Evolutionary conservation across 2,797 vertebrate genomes (phyloP).

Genomic region (Diplodus sargus): DNA sequence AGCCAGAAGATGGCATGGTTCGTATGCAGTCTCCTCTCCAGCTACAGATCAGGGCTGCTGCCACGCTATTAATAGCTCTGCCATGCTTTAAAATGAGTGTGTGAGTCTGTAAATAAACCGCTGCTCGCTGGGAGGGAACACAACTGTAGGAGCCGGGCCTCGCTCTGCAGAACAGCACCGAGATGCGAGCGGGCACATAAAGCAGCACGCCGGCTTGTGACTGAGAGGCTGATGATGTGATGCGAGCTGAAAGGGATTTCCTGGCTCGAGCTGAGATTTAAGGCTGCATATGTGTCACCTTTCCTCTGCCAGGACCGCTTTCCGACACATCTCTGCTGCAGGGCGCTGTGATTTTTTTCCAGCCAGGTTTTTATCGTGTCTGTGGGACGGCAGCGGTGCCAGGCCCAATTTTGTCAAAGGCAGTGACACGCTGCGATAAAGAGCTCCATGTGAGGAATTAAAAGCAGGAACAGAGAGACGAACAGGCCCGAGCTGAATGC

Average conservation of each 20-base stretch:
- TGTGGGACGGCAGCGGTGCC: constrained; percentile 3
- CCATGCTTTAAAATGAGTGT: constrained; percentile 66
- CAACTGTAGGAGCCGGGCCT: constrained; percentile 7
- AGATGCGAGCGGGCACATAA: constrained; percentile 33
- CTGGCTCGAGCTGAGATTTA: constrained; percentile 38
- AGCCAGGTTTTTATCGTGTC: constrained; percentile 16
- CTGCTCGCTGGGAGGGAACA: constrained; percentile 40
- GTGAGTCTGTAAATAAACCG: constrained; percentile 77
- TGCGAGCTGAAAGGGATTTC: constrained; percentile 38
- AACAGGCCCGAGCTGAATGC: constrained; percentile 7
- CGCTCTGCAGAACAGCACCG: constrained; percentile 6
- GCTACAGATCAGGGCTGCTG: constrained; percentile 63
- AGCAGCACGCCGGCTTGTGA: constrained; percentile 39
- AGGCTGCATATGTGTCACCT: constrained; percentile 33
- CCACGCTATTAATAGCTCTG: constrained; percentile 79
- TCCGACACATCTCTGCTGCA: constrained; percentile 35
- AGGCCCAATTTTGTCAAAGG: constrained; percentile 23
- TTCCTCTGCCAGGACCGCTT: constrained; percentile 20
- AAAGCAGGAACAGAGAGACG: constrained; percentile 20
- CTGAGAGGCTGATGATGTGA: constrained; percentile 50
- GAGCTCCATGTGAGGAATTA: constrained; percentile 34
- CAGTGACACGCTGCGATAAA: constrained; percentile 34
- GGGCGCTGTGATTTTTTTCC: constrained; percentile 23
- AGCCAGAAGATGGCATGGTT: constrained; percentile 90
- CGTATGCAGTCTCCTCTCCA: constrained; percentile 72